These are phyloP conservation scores for Rhynchonycteris naso DNA, from an alignment of 2,797 vertebrate species.

Conservation along the genomic window DNA sequence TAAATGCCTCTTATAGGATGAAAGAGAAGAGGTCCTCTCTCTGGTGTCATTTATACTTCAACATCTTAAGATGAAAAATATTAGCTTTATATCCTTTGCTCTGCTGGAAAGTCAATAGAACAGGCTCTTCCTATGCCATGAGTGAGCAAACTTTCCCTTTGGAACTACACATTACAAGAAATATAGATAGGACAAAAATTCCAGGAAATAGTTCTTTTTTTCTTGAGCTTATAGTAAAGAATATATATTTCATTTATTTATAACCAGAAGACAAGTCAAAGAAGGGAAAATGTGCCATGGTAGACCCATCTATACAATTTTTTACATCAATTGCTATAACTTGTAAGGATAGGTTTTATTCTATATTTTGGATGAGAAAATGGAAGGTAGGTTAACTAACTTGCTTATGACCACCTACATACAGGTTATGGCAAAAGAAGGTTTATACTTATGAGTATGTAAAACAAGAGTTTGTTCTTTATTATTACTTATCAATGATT, in stretches of 20 bases:
- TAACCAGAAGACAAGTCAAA: neutral
- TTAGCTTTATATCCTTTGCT: neutral
- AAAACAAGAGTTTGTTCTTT: no score
- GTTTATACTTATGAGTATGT: no score
- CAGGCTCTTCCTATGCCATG: neutral
- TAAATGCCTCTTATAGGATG: neutral
- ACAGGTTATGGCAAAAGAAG: no score
- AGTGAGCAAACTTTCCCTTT: neutral
- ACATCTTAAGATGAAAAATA: neutral
- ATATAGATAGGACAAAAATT: neutral
- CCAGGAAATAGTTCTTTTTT: neutral
- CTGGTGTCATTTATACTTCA: neutral
- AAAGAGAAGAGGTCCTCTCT: neutral
- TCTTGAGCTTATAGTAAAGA: neutral
- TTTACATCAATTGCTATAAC: neutral
- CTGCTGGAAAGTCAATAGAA: neutral
- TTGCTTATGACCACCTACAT: neutral
- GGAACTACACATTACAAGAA: neutral
- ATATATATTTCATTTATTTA: neutral
- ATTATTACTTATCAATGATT: no score
- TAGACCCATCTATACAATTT: neutral
- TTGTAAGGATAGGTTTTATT: neutral
- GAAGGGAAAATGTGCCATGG: neutral
- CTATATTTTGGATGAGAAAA: neutral
- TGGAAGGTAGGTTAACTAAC: neutral